Evolutionary conservation across 2,888 invertebrate species (phyloP), one percentile per base, ranked within the genome.

Genomic region (Brenthis ino): DNA sequence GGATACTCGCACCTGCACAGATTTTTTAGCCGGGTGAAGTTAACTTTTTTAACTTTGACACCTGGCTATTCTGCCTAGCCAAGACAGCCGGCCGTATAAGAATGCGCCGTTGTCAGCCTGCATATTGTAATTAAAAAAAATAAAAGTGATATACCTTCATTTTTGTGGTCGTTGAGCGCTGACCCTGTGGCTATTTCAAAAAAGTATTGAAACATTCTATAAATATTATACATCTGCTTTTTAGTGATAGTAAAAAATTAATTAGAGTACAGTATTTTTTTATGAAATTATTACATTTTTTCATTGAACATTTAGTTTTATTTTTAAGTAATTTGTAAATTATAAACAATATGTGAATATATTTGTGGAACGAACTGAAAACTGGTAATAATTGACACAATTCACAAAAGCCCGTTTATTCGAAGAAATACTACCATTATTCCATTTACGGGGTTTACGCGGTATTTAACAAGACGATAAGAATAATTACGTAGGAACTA

Each of bases 11-110:
- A 91, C 90, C 91, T 92, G 91, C 91, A 88, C 81, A 82, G 92
- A 91, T 91, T 91, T 91, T 89, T 90, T 89, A 87, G 83, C 78
- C 82, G 80, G 82, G 82, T 80, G 82, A 85, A 86, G 84, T 83
- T 83, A 78, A 73, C 78, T 84, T 87, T 87, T 86, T 85, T 82
- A 81, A 72, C 77, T 77, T 72, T 84, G 87, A 84, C 91, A 92
- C 90, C 91, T 91, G 91, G 89, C 84, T 77, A 82, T 85, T 81
- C 81, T 75, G 84, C 81, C 86, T 85, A 86, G 84, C 79, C 72
- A 55, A 67, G 71, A 75, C 87, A 86, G 81, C 85, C 82, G 86
- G 82, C 81, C 69, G 76, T 80, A 80, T 78, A 75, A 77, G 78
- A 78, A 80, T 81, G 79, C 77, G 79, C 69, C 68, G 73, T 74